Evolutionary conservation across 2,888 invertebrate genomes (phyloP), one percentile per base, ranked within the genome.

Genomic region (Diplolepis rosae): DNA sequence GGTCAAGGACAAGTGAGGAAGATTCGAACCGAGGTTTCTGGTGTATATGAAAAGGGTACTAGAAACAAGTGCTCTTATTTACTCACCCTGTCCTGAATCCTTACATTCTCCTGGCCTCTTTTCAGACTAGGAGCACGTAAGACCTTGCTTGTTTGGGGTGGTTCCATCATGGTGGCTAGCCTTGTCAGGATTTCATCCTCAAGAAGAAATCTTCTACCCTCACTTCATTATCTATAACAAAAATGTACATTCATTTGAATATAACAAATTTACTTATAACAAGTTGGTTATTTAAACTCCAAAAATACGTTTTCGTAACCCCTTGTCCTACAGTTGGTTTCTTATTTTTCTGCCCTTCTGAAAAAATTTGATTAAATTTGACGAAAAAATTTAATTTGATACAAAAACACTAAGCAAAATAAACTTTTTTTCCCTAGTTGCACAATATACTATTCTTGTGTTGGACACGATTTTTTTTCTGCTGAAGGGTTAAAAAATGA

Each of bases 1-100:
- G 67, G 68, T 30, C 69, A 22, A 28, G 66, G 61, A 52, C 72
- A 76, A 75, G 73, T 76, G 75, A 71, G 73, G 78, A 80, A 78
- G 45, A 7, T 45, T 18, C 18, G 7, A 45, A 45, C 18, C 18
- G 2, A 15, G 42, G 1, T 42, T 15, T 15, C 15, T 42, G n/a
- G n/a, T n/a, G n/a, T n/a, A 42, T 18, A 18, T 24, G 30, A n/a
- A n/a, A n/a, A 42, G n/a, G 7, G 15, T 6, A 42, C 15, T 42
- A 15, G 7, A 42, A 42, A 66, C 22, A 48, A 30, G 13, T 11
- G 22, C 4, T 48, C 45, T 28, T 61, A 42, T 48, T 66, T 52
- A 92, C 95, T 94, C 81, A 95, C 95, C 92, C 94, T 91, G 89
- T 95, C 94, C 65, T 93, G 92, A 72, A 94, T 93, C 70, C 94